Evolutionary conservation across 2,888 invertebrate genomes (phyloP).

Genomic region (Petrophora chlorosata): DNA sequence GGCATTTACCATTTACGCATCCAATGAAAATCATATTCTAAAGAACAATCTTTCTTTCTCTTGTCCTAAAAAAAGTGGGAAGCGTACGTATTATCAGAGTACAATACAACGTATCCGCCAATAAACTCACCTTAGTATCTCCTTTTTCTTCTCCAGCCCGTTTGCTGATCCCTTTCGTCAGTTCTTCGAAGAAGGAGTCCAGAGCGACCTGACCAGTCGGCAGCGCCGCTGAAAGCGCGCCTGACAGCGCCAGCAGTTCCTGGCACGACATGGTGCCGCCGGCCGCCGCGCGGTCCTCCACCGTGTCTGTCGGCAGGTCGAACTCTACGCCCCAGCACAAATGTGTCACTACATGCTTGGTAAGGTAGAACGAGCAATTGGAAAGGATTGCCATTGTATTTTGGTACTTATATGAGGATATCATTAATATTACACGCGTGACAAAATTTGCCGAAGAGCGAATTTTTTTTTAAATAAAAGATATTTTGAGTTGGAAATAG

Average conservation of each 20-base stretch:
- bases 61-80: no score
- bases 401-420: no score
- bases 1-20: no score
- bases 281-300: slow-evolving; percentile 71
- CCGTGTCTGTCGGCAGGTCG: slow-evolving; percentile 78
- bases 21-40: no score
- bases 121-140: slow-evolving; percentile 66
- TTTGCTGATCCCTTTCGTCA: slow-evolving; percentile 88
- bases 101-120: no score
- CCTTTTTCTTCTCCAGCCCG: slow-evolving; percentile 73
- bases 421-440: no score
- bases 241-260: slow-evolving; percentile 95
- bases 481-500: no score
- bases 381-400: slow-evolving; percentile 38
- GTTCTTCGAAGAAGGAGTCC: slow-evolving; percentile 91
- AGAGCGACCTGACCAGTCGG: slow-evolving; percentile 94
- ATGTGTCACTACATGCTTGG: slow-evolving; percentile 50
- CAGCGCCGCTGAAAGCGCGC: slow-evolving; percentile 94
- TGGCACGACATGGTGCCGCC: slow-evolving; percentile 92
- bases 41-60: no score
- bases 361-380: slow-evolving; percentile 8
- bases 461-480: no score
- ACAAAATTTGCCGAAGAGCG: no score
- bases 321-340: slow-evolving; percentile 69
- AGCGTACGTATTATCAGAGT: no score